These are phyloP conservation scores for Progne subis DNA, from an alignment of 2,113 vertebrate genomes.

Conservation along the genomic window DNA sequence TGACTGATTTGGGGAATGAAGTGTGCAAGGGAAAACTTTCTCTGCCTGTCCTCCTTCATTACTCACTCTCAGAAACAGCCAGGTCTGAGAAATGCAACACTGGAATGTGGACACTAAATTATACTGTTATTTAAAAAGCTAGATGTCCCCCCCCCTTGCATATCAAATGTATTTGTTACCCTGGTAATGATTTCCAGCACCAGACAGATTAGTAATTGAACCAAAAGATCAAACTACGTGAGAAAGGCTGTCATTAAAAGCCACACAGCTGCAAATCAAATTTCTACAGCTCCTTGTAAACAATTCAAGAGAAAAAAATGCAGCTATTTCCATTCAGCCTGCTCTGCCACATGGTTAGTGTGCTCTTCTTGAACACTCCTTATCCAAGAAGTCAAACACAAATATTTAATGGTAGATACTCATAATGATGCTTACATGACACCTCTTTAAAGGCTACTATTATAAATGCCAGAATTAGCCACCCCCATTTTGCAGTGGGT, in stretches of 20 bases:
- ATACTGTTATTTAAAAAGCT: background rate
- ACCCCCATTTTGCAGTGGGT: background rate
- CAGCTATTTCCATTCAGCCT: background rate
- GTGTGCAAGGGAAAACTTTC: background rate
- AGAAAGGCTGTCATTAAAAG: background rate
- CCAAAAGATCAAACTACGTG: background rate
- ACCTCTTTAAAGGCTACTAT: background rate
- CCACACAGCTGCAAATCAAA: background rate
- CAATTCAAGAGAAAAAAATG: background rate
- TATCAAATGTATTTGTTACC: background rate
- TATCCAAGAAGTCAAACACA: background rate
- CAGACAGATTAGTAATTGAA: background rate
- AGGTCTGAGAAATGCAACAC: background rate
- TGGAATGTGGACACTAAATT: background rate
- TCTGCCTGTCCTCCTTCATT: background rate
- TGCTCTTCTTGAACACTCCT: background rate
- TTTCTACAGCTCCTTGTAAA: background rate
- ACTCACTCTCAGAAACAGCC: background rate
- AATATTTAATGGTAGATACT: background rate
- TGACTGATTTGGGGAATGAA: background rate
- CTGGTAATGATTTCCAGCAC: background rate
- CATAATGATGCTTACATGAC: background rate
- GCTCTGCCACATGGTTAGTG: background rate
- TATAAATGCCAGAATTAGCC: background rate
- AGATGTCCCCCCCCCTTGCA: accelerated